Base-by-base conservation (phyloP, 2,113 vertebrate genomes). In the Siniperca chuatsi region DNA sequence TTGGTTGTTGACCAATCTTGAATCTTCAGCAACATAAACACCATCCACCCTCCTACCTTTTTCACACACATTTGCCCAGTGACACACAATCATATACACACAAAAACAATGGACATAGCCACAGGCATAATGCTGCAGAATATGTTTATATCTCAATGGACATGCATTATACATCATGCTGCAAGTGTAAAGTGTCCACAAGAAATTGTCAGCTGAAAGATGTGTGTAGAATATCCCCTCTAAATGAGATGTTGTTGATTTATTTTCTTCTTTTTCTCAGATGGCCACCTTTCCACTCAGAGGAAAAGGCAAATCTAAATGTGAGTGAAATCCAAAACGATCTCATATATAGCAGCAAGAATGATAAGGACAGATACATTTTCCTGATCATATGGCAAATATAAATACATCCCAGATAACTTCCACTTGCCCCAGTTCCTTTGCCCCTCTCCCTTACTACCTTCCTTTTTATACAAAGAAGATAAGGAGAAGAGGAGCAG, bases 101-200 rank as follows among this genome's bases (percentile, higher is more conserved):
- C 8, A 23, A 35, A 79, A 65, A 81, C 64, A 82, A 83, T 61
- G 40, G 55, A 79, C 67, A 73, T 18, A 66, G 76, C 68, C 52
- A 78, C 68, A 33, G 23, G 64, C 57, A 64, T 52, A 71, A 84
- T 81, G 58, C 54, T 54, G 55, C 66, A 70, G 48, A 79, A 79
- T 66, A 71, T 74, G 50, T 77, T 79, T 58, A 68, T 73, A 60
- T 82, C 55, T 70, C 58, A 44, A 29, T 48, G 35, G 29, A 77
- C 40, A 86, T 86, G 50, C 74, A 91, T 90, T 84, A 84, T 80
- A 80, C 68, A 88, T 89, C 35, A 82, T 71, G 52, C 44, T 61
- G 69, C 20, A 37, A 25, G 66, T 77, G 75, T 78, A 67, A 18
- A 57, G 16, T 78, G 55, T 75, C 68, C 62, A 61, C 11, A 64